A percentile compares a stretch with the other conserved stretches of the same genome.
Conservation (phyloP, 2,888 invertebrate genomes). For the Acanthosepion pharaonis region DNA sequence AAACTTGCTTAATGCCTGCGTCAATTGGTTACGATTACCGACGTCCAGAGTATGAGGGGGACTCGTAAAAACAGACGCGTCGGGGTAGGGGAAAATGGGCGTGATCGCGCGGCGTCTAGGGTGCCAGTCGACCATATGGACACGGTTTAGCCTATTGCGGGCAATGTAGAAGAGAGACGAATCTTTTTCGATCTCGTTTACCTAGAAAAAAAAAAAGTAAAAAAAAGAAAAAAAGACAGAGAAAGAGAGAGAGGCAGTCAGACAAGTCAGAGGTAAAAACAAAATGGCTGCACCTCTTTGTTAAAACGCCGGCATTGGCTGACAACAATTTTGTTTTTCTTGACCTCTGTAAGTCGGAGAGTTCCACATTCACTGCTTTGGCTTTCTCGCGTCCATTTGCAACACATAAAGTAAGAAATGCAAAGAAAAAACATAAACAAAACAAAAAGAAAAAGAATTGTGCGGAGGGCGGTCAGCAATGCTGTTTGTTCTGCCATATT, state of each 20-base stretch:
- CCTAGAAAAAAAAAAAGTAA: not conserved
- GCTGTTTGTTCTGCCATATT: not conserved
- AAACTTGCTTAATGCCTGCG: conserved; percentile 33
- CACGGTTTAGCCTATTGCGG: not conserved
- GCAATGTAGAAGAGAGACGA: not conserved
- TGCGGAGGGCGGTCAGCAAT: not conserved
- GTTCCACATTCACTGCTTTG: not conserved
- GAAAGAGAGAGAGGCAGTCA: not conserved
- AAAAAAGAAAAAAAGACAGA: not conserved
- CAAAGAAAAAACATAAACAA: not conserved
- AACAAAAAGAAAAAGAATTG: not conserved
- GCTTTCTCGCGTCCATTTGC: not conserved
- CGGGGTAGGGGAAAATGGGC: not conserved
- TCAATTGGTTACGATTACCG: conserved; percentile 33
- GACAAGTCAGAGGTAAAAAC: not conserved
- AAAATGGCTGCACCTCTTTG: not conserved
- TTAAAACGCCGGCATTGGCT: no score
- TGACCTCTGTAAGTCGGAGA: not conserved
- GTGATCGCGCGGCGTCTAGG: not conserved
- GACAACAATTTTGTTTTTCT: not conserved
- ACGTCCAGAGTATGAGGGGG: conserved; percentile 2
- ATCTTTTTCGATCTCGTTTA: conserved; percentile 24
- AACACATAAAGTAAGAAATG: not conserved
- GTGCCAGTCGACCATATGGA: not conserved
- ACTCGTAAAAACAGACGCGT: not conserved